phyloP scores from a whole-genome alignment of 2,888 invertebrate species.

The Phytoseiulus persimilis region DNA sequence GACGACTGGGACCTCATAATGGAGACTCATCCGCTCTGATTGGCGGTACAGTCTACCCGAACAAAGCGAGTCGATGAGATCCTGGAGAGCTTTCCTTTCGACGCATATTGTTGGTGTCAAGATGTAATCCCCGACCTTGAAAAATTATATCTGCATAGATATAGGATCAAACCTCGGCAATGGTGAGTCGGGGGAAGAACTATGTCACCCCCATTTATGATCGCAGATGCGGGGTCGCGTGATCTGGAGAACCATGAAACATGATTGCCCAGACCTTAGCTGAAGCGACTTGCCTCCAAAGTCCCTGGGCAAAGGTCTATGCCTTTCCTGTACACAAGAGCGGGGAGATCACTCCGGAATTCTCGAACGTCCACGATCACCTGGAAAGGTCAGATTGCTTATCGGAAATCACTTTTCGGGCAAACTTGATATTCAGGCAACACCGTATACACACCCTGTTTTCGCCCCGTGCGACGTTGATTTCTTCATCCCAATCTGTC shows the following conservation, averaged over 20 bases:
- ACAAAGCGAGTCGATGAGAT: constrained; percentile 87
- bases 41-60: constrained; percentile 91
- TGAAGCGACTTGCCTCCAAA: constrained; percentile 58
- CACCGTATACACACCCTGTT: background rate
- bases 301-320: constrained; percentile 83
- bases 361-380: constrained; percentile 91
- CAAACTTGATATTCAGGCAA: too few relatives aligned
- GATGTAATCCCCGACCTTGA: constrained; percentile 90
- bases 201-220: too few relatives aligned
- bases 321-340: constrained; percentile 80
- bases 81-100: constrained; percentile 89
- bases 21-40: constrained; percentile 82
- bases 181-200: too few relatives aligned
- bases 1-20: constrained; percentile 76
- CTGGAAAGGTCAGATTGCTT: constrained; percentile 45
- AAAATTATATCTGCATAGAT: constrained; percentile 44
- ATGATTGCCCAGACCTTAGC: too few relatives aligned
- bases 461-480: constrained; percentile 13
- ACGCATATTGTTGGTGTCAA: constrained; percentile 91
- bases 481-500: constrained; percentile 28
- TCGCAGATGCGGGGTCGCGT: too few relatives aligned
- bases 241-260: too few relatives aligned
- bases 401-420: too few relatives aligned
- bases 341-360: constrained; percentile 90
- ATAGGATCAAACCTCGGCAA: too few relatives aligned